Base-by-base conservation (phyloP, 2,888 invertebrate genomes). In the Lordiphosa andalusiaca region DNA sequence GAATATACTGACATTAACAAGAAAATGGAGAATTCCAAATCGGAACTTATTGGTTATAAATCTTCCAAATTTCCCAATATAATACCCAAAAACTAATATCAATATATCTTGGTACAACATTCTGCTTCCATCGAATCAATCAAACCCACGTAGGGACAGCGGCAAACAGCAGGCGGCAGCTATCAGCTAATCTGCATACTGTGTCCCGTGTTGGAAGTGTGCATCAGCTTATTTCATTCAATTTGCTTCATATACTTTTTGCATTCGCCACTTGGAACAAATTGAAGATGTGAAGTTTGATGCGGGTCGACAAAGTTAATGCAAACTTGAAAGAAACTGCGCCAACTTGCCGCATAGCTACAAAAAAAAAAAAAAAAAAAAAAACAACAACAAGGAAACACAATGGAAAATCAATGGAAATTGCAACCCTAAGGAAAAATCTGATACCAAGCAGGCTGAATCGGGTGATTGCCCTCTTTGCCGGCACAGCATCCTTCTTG, bases 381-480 rank as follows among this genome's bases (percentile, higher is more conserved):
- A 61, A 56, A 56, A 53, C 2, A 30, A 30, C 9, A 9, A 30
- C 7, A 30, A 9, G 3, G 1, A 25, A 21, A 3, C 6, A 64
- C 53, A 62, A 44, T 63, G 51, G 36, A 52, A 57, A 82, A 82
- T 82, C 81, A 78, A 82, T 82, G 76, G 72, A 73, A 82, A 84
- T 76, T 74, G 84, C 81, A 82, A 81, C 84, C 81, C 82, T 57
- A 63, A 70, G 73, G 76, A 68, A 48, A 73, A 75, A 78, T 71
- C 65, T 59, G 57, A 53, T 57, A 60, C 40, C 55, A 57, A 44
- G 42, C 41, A 48, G 61, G 63, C 57, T 60, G 60, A 49, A 58
- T 65, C 84, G 84, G 85, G 84, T 84, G 84, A 84, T 84, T 84
- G 84, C 80, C 84, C 84, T 84, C 82, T 71, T 78, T 72, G 62